Conservation (phyloP, 1,140 invertebrate species). For the Chelonus insularis region DNA sequence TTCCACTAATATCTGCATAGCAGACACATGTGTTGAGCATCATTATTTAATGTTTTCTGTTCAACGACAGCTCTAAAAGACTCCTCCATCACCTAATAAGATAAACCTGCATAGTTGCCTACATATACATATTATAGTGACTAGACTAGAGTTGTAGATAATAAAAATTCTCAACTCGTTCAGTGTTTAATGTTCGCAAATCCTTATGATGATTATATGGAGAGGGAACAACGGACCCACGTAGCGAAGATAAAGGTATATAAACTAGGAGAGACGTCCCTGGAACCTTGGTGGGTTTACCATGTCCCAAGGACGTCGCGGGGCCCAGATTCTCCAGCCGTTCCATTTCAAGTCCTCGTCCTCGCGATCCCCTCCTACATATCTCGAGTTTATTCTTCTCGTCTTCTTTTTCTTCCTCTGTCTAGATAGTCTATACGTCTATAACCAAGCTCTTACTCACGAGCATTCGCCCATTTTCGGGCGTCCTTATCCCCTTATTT, state of each 20-base stretch:
- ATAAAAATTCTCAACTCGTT: too few relatives aligned
- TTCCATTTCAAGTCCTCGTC: conserved; percentile 5
- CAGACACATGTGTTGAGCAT: too few relatives aligned
- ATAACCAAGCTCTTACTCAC: background rate
- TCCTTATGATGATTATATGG: too few relatives aligned
- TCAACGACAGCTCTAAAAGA: too few relatives aligned
- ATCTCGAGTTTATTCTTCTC: background rate
- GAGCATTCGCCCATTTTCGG: conserved; percentile 1
- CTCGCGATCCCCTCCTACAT: background rate
- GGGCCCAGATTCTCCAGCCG: conserved; percentile 45
- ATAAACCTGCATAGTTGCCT: too few relatives aligned
- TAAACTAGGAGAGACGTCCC: conserved; percentile 40
- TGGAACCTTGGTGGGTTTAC: conserved; percentile 40
- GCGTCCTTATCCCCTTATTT: conserved; percentile 35
- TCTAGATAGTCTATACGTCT: background rate
- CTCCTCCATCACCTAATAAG: too few relatives aligned
- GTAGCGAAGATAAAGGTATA: background rate
- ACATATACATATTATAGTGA: too few relatives aligned
- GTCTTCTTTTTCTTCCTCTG: background rate
- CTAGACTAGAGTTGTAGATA: too few relatives aligned
- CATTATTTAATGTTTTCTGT: too few relatives aligned
- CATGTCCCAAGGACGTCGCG: conserved; percentile 51
- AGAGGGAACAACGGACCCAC: background rate
- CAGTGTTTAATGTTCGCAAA: too few relatives aligned
- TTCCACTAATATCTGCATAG: too few relatives aligned